Base-by-base conservation (phyloP, 2,113 vertebrate genomes). In the Okapia johnstoni region DNA sequence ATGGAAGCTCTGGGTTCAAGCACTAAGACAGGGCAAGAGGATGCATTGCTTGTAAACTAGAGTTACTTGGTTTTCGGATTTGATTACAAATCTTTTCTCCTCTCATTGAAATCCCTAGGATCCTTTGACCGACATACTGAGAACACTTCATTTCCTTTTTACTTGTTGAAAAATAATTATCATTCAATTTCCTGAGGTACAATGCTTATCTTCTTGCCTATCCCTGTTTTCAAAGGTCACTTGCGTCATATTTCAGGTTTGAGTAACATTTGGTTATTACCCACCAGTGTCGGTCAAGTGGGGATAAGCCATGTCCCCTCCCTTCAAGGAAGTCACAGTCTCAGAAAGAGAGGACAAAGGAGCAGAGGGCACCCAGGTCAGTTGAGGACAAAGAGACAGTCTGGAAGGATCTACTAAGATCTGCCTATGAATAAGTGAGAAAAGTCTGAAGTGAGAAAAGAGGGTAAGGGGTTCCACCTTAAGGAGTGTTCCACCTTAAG, bases 191-290 rank as follows among this genome's bases (percentile, higher is more conserved):
- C 61, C 85, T 87, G 58, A 73, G 15, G 33, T 79, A 40, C 3
- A 30, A 79, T 2, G 85, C 60, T 96, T 91, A 96, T 93, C 57
- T 93, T 25, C 17, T 88, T 57, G 60, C 43, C 73, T 88, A 77
- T 50, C 11, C 50, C 60, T 21, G 50, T 87, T 97, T 93, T 96
- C 87, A 90, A 95, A 96, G 79, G 36, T 95, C 58, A 92, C 79
- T 66, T 19, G 57, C 84, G 25, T 96, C n/a, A 84, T 50, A 86
- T 33, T 95, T 96, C 63, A 70, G 57, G 52, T 58, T 89, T 76
- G 46, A 97, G 83, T 15, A 61, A 48, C 57, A 81, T 88, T 58
- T 96, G 26, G 30, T 97, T 98, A 97, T 93, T 87, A 90, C 7
- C 11, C 36, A 50, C 43, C 84, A 28, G n/a, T 61, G 77, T 73